A percentile compares a stretch with the other conserved stretches of the same genome.
Conservation (phyloP, 2,888 invertebrate species). For the Machimus atricapillus region DNA sequence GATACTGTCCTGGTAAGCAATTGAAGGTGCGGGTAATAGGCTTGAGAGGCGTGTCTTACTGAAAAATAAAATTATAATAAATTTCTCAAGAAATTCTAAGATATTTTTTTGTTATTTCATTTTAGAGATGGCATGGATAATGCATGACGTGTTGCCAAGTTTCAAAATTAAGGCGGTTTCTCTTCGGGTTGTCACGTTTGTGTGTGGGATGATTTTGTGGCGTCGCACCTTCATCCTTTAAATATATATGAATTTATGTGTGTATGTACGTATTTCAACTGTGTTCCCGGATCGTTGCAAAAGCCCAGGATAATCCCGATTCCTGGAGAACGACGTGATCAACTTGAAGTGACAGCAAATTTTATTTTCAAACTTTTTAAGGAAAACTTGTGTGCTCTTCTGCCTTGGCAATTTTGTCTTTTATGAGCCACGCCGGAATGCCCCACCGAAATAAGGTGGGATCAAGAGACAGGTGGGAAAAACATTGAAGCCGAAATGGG, state of each 20-base stretch:
- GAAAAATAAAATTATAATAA: too few species aligned
- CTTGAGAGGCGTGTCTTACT: too few species aligned
- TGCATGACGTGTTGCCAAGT: background rate
- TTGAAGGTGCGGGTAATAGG: too few species aligned
- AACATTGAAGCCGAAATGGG: background rate
- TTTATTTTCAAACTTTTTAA: conserved; percentile 21
- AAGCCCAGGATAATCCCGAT: background rate
- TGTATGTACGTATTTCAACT: background rate
- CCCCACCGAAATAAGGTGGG: background rate
- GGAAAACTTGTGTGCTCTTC: background rate
- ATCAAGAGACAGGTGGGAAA: background rate
- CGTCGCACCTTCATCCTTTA: background rate
- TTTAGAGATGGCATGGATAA: background rate
- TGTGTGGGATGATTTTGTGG: background rate
- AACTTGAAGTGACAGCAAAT: conserved; percentile 9
- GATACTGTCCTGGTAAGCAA: too few species aligned
- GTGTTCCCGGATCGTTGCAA: background rate
- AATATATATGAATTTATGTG: background rate
- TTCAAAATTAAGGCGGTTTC: background rate
- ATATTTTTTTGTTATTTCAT: background rate
- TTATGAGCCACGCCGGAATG: background rate
- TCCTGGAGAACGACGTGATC: background rate
- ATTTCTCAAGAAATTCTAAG: background rate
- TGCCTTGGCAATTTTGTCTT: background rate
- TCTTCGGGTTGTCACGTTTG: background rate